phyloP scores from a whole-genome alignment of 2,797 vertebrate species.

The Myoxocephalus aenaeus region DNA sequence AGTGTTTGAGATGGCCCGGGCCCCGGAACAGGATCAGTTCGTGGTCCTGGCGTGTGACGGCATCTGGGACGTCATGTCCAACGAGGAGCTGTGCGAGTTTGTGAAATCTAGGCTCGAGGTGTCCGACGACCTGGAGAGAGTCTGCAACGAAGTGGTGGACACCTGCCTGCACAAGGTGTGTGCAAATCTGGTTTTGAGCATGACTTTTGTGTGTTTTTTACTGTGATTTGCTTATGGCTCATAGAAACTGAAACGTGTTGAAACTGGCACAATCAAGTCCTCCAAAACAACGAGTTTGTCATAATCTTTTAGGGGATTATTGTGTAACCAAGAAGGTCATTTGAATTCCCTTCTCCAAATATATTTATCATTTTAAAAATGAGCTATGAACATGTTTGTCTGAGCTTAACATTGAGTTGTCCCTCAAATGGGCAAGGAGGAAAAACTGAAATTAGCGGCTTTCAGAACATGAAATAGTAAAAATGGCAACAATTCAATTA shows the following conservation, averaged over 20 bases:
- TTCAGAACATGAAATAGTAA: neutral
- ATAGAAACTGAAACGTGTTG: neutral
- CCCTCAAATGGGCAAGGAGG: neutral
- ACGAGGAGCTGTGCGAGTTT: conserved; percentile 98
- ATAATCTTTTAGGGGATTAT: neutral
- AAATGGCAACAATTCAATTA: neutral
- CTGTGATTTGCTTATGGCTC: neutral
- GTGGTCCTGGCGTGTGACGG: conserved; percentile 97
- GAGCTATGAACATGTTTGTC: neutral
- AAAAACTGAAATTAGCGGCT: neutral
- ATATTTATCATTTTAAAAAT: neutral
- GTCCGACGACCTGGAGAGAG: conserved; percentile 94
- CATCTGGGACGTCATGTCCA: conserved; percentile 99
- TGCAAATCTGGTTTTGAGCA: conserved; percentile 4
- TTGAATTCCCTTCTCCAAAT: neutral
- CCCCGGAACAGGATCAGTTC: conserved; percentile 95
- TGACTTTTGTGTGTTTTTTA: conserved; percentile 7
- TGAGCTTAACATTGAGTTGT: neutral
- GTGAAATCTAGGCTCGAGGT: conserved; percentile 96
- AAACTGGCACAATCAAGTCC: neutral
- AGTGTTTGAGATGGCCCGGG: conserved; percentile 93
- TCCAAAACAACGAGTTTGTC: neutral
- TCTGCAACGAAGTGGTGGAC: conserved; percentile 99
- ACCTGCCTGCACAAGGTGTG: conserved; percentile 99
- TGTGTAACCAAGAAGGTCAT: neutral